These are phyloP conservation scores for Campylomormyrus tamandua DNA, from an alignment of 2,113 vertebrate genomes.

Conservation along the genomic window DNA sequence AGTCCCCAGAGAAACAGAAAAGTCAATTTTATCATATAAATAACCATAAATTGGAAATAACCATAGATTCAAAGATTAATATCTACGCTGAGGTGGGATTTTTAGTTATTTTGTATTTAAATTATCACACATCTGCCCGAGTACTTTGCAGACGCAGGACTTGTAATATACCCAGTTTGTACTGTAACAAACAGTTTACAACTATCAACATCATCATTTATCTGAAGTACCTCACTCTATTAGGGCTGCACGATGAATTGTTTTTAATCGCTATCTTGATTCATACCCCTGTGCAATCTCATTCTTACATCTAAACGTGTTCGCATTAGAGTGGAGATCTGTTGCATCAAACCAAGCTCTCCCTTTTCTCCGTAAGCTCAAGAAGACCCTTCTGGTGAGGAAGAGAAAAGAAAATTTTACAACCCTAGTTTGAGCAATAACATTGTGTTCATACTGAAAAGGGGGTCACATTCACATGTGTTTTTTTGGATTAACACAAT, in stretches of 20 bases:
- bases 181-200: background rate
- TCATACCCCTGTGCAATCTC: background rate
- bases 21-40: background rate
- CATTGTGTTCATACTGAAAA: background rate
- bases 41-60: background rate
- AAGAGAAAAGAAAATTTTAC: background rate
- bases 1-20: background rate
- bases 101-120: background rate
- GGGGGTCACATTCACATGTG: background rate
- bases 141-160: background rate
- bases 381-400: background rate
- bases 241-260: background rate
- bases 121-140: background rate
- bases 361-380: background rate
- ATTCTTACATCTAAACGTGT: background rate
- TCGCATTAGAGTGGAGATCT: background rate
- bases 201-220: background rate
- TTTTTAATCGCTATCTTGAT: background rate
- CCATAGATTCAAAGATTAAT: background rate
- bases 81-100: background rate
- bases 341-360: background rate
- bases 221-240: background rate
- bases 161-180: background rate
- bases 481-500: background rate
- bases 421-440: background rate